Evolutionary conservation across 2,888 invertebrate genomes (phyloP), one percentile per base, ranked within the genome.

Genomic region (Chrysopilus asiliformis): DNA sequence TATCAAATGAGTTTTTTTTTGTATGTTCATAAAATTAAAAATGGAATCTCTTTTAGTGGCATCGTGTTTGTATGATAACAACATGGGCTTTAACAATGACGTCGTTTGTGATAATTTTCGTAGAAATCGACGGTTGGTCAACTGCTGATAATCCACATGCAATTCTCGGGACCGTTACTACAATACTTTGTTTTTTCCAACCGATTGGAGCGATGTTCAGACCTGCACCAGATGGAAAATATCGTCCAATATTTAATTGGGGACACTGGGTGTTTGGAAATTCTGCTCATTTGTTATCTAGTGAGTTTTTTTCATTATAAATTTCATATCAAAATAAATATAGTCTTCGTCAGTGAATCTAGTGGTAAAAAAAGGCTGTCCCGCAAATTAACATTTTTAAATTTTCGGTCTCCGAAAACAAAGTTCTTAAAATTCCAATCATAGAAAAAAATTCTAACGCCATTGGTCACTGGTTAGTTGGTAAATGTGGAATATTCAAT

Each of bases 251-350:
- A 38, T 93, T 93, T 68, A 94, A 93, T 66, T 93, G 91, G 90
- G 59, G 72, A 2, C 93, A 94, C 60, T 90, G 90, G 86, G 64
- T 84, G 34, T 71, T 79, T 28, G 94, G 94, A 28, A 91, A 91
- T 60, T 64, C 75, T 2, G 86, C 90, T 2, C 87, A 90, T 53
- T 83, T 89, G 46, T 67, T 87, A 48, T 86, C 78, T 58, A 82
- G 89, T 89, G 62, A 72, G 81, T 72, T 43, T 34, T 24, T 22
- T 22, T 22, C 7, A 8, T 10, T 22, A 8, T 22, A n/a, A n/a
- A n/a, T n/a, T n/a, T n/a, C n/a, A n/a, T n/a, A n/a, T n/a, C n/a
- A n/a, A n/a, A n/a, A n/a, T n/a, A n/a, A n/a, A n/a, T n/a, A n/a
- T n/a, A n/a, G n/a, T n/a, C n/a, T n/a, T n/a, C n/a, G n/a, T n/a